Evolutionary conservation across 2,888 invertebrate species (phyloP).

Genomic region (Hemithea aestivaria): DNA sequence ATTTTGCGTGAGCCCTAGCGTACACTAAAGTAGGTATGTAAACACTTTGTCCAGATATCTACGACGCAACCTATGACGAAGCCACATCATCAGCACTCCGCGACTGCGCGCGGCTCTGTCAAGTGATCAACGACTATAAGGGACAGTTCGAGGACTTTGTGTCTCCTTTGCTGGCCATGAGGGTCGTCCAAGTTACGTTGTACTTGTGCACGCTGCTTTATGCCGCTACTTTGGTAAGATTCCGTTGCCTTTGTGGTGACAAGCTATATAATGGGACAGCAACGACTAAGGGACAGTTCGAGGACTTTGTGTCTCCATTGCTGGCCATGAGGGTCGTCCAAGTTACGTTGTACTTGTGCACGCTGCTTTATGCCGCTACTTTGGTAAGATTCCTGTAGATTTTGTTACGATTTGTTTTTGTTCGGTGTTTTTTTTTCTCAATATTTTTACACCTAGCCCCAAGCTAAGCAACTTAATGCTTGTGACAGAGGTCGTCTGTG

Average conservation of each 20-base stretch:
- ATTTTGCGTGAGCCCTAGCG: no score
- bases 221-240: conserved; percentile 56
- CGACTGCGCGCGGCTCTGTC: conserved; percentile 52
- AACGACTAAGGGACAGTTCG: conserved; percentile 46
- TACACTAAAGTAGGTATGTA: no score
- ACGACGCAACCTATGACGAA: conserved; percentile 43
- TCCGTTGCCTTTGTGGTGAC: no score
- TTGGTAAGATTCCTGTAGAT: conserved; percentile 38
- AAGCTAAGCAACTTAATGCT: no score
- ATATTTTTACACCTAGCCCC: no score
- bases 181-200: conserved; percentile 65
- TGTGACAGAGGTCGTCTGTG: no score
- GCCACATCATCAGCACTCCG: conserved; percentile 46
- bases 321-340: conserved; percentile 60
- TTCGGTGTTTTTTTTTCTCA: no score
- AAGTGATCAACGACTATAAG: conserved; percentile 43
- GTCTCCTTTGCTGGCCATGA: conserved; percentile 56
- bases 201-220: conserved; percentile 64
- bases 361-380: conserved; percentile 61
- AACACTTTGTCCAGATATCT: conserved; percentile 52
- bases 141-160: conserved; percentile 54
- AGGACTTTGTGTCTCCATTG: conserved; percentile 59
- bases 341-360: conserved; percentile 64
- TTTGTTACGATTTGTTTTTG: no score
- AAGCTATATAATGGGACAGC: no score